A percentile compares a stretch with the other conserved stretches of the same genome.
These are phyloP conservation scores for Eristalinus aeneus DNA, from an alignment of 2,888 invertebrate species.

Conservation along the genomic window DNA sequence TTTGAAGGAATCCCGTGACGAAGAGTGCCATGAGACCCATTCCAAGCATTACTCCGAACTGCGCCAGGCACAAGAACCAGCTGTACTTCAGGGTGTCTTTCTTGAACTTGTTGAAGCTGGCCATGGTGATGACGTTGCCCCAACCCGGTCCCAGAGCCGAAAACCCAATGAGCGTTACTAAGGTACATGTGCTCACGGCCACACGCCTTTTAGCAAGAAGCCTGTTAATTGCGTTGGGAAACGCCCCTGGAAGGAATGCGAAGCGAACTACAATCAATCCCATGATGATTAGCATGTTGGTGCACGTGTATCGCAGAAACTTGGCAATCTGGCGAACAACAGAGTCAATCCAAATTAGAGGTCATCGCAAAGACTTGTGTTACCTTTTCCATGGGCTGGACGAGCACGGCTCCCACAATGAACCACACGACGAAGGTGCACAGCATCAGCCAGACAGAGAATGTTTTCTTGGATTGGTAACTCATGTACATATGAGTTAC, in stretches of 20 bases:
- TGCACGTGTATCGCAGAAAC: conserved; percentile 75
- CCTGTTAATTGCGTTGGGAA: neutral
- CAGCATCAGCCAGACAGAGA: conserved; percentile 50
- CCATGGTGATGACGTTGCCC: conserved; percentile 60
- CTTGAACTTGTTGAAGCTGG: conserved; percentile 82
- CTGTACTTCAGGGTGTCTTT: conserved; percentile 84
- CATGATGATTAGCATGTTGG: conserved; percentile 73
- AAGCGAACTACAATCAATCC: conserved; percentile 66
- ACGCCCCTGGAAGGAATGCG: conserved; percentile 29
- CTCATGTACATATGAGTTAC: neutral
- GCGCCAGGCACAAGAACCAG: conserved; percentile 75
- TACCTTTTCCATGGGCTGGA: conserved; percentile 22
- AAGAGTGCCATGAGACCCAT: conserved; percentile 79
- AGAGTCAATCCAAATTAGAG: neutral
- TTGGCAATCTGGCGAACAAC: conserved; percentile 75
- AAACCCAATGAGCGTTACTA: conserved; percentile 10
- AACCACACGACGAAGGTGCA: conserved; percentile 18
- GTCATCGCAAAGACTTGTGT: neutral
- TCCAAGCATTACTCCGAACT: conserved; percentile 78
- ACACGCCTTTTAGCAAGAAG: neutral
- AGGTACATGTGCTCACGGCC: conserved; percentile 45
- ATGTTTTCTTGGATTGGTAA: neutral
- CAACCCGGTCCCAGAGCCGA: conserved; percentile 57
- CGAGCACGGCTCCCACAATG: conserved; percentile 1
- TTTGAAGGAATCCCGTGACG: conserved; percentile 74